A percentile compares a stretch with the other conserved stretches of the same genome.
Evolutionary conservation across 2,888 invertebrate genomes (phyloP).

Genomic region (Lamproptera curius): DNA sequence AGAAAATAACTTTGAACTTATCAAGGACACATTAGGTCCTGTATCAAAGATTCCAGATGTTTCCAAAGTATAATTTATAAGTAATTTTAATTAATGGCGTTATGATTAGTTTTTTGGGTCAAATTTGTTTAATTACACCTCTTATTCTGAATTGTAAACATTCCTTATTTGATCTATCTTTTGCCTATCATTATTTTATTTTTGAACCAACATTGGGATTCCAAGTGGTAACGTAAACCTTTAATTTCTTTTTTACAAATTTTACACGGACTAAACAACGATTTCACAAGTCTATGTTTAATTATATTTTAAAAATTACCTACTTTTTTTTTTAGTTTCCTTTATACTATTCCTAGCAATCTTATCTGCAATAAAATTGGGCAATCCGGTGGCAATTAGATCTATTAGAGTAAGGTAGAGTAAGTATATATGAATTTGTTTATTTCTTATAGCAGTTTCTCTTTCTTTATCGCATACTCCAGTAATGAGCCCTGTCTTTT

Average conservation of each 20-base stretch:
- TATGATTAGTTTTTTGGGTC: neutral
- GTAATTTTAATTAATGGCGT: neutral
- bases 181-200: neutral
- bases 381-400: neutral
- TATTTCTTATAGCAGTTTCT: neutral
- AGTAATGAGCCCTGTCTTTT: too few relatives aligned
- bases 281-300: neutral
- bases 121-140: neutral
- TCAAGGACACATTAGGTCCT: neutral
- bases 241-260: neutral
- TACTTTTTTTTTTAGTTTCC: neutral
- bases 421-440: neutral
- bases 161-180: neutral
- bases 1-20: neutral
- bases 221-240: neutral
- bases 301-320: neutral
- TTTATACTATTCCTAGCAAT: too few relatives aligned
- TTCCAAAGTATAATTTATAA: neutral
- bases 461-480: neutral
- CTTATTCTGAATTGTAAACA: neutral
- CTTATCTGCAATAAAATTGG: slow-evolving; percentile 1
- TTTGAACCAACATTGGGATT: neutral
- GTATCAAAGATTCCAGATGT: neutral
- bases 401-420: neutral
- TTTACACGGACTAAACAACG: neutral